Conservation (phyloP, 2,888 invertebrate genomes). For the Agonopterix subpropinquella region DNA sequence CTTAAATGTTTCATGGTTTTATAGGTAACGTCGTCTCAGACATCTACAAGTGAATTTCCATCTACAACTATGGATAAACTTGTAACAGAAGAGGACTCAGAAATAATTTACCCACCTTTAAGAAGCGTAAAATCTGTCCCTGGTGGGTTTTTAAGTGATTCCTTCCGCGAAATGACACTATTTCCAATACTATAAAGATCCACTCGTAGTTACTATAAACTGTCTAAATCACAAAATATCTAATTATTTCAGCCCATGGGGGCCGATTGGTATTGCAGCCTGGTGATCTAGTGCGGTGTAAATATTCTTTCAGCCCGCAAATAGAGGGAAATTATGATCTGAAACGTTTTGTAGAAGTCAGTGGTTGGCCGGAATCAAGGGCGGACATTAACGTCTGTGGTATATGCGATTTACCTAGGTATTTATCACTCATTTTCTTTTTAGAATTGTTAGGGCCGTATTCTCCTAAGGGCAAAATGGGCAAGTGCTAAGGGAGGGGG, state of each 20-base stretch:
- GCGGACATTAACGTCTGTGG: constrained; percentile 47
- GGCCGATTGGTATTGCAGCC: constrained; percentile 48
- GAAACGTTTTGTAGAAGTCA: constrained; percentile 59
- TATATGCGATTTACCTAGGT: constrained; percentile 65
- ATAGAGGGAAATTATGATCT: constrained; percentile 52
- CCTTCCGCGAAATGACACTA: too few species aligned
- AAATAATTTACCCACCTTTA: constrained; percentile 33
- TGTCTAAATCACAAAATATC: constrained; percentile 2
- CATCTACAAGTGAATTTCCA: constrained; percentile 56
- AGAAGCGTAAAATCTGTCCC: constrained; percentile 33
- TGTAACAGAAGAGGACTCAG: constrained; percentile 23
- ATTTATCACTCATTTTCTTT: constrained; percentile 4
- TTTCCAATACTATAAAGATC: background rate
- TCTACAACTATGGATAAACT: constrained; percentile 30
- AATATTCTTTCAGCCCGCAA: constrained; percentile 60
- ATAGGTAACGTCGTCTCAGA: constrained; percentile 53
- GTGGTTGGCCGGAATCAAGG: constrained; percentile 64
- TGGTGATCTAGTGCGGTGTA: constrained; percentile 60
- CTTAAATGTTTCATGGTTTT: constrained; percentile 1
- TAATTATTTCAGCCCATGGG: constrained; percentile 27
- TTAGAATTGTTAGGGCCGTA: too few species aligned
- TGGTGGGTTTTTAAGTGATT: constrained; percentile 18
- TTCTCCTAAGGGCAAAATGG: too few species aligned
- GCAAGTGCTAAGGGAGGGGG: too few species aligned
- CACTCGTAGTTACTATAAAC: background rate